A percentile compares a stretch with the other conserved stretches of the same genome.
phyloP scores from a whole-genome alignment of 1,140 invertebrate genomes.

The Neoseiulus cucumeris region DNA sequence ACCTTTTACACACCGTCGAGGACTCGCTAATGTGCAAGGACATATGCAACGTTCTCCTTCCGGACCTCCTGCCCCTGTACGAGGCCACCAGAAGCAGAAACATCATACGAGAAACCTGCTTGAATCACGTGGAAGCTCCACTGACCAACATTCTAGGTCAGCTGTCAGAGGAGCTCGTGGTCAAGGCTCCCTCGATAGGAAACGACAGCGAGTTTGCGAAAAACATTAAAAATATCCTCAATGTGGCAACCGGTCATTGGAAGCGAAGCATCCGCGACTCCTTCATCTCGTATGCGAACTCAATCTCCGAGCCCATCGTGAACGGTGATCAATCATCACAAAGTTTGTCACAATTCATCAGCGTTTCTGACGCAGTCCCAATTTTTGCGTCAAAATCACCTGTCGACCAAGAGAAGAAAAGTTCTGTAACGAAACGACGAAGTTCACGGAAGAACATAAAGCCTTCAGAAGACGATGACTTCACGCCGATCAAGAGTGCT shows the following conservation, averaged over 20 bases:
- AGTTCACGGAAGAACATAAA: background rate
- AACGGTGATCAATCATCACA: background rate
- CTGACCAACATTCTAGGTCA: background rate
- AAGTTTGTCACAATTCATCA: background rate
- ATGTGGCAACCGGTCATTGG: background rate
- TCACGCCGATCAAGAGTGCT: background rate
- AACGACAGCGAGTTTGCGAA: background rate
- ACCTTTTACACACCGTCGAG: background rate
- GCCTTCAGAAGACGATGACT: background rate
- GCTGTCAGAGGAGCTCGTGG: background rate
- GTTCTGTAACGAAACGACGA: background rate
- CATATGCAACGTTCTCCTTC: background rate
- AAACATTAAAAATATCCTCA: background rate
- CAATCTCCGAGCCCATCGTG: background rate
- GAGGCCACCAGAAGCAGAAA: background rate
- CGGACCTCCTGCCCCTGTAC: background rate
- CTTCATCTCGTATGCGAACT: background rate
- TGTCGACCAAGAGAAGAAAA: background rate
- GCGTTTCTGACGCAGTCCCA: background rate
- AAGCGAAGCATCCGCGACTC: background rate
- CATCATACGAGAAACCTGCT: background rate
- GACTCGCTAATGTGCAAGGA: background rate
- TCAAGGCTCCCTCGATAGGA: background rate
- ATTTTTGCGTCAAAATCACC: background rate
- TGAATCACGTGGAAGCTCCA: background rate